Conservation (phyloP, 1,140 invertebrate species). For the Steinernema khuongi region DNA sequence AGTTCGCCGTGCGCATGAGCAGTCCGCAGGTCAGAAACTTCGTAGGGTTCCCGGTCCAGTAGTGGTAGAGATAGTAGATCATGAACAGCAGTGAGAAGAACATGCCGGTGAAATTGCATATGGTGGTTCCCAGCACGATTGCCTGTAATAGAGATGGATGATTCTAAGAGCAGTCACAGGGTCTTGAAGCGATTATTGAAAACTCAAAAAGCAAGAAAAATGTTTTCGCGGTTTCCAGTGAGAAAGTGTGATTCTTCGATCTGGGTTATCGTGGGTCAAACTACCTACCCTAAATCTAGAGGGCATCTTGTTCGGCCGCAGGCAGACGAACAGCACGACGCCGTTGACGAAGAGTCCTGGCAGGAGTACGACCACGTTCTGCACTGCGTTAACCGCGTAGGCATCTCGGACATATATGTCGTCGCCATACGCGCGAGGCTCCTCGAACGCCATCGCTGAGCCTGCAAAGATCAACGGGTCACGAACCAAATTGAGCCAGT, state of each 20-base stretch:
- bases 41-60: background rate
- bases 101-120: background rate
- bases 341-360: background rate
- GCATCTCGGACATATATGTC: background rate
- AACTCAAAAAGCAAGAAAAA: too few relatives aligned
- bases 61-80: slow-evolving; percentile 2
- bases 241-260: too few relatives aligned
- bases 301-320: background rate
- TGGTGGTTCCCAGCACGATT: background rate
- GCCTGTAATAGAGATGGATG: background rate
- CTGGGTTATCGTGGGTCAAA: too few relatives aligned
- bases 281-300: background rate
- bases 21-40: background rate
- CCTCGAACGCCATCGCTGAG: background rate
- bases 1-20: background rate
- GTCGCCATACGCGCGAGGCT: background rate
- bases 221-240: background rate
- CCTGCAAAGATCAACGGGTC: background rate
- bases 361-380: background rate
- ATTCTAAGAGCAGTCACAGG: too few relatives aligned
- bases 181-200: too few relatives aligned
- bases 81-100: background rate
- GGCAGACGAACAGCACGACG: background rate
- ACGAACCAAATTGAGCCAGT: background rate
- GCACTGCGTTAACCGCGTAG: background rate